A percentile compares a stretch with the other conserved stretches of the same genome.
Conservation (phyloP, 2,113 vertebrate genomes). For the Poeciliopsis occidentalis region DNA sequence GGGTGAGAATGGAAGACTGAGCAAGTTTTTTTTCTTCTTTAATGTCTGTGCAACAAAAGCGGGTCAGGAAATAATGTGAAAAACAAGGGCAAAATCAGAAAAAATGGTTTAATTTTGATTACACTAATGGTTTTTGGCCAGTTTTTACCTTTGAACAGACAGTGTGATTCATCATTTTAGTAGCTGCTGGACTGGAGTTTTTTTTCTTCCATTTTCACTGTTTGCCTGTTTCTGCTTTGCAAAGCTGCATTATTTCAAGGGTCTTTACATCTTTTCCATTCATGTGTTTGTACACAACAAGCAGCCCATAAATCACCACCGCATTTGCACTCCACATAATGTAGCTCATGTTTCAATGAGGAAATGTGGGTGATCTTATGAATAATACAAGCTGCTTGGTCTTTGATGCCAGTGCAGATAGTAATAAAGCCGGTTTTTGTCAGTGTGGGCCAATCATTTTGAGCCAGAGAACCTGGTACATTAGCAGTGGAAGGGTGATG, state of each 20-base stretch:
- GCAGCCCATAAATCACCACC: conserved; percentile 86
- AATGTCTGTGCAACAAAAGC: neutral
- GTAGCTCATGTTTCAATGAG: conserved; percentile 75
- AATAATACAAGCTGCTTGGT: conserved; percentile 90
- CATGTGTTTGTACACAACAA: conserved; percentile 84
- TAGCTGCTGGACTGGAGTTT: conserved; percentile 34
- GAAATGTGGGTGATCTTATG: conserved; percentile 88
- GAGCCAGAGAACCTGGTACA: conserved; percentile 87
- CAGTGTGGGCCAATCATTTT: conserved; percentile 83
- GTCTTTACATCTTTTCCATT: conserved; percentile 53
- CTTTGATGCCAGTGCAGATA: conserved; percentile 85
- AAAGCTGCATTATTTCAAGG: conserved; percentile 36
- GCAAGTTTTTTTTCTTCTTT: neutral
- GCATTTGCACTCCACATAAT: conserved; percentile 91
- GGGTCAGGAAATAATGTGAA: conserved; percentile 1
- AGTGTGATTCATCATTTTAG: conserved; percentile 62
- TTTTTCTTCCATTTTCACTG: conserved; percentile 31
- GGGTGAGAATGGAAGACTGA: neutral
- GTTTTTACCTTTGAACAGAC: conserved; percentile 41
- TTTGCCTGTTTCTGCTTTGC: conserved; percentile 14
- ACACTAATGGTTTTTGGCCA: neutral
- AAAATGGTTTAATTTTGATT: conserved; percentile 11
- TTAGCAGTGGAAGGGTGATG: conserved; percentile 85
- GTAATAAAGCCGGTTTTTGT: conserved; percentile 83
- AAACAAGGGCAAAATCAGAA: conserved; percentile 8